Evolutionary conservation across 2,797 vertebrate genomes (phyloP).

Genomic region (Peromyscus melanophrys): DNA sequence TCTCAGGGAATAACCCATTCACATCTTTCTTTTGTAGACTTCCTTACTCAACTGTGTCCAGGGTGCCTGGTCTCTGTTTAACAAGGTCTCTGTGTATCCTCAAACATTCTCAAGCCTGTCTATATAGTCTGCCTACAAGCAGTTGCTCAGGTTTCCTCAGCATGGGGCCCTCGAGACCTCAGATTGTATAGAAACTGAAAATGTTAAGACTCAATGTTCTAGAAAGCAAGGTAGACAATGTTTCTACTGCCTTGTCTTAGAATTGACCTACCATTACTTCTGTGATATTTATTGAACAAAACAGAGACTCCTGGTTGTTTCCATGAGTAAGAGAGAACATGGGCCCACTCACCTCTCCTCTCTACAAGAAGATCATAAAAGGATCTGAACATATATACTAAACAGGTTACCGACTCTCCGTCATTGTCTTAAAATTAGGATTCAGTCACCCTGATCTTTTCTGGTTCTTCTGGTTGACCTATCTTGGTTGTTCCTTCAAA

Average conservation of each 20-base stretch:
- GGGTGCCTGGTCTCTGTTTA: background rate
- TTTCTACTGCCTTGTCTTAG: background rate
- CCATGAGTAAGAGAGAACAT: background rate
- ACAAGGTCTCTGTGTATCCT: too few relatives aligned
- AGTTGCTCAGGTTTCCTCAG: background rate
- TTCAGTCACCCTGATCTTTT: background rate
- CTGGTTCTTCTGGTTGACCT: background rate
- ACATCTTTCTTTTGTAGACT: background rate
- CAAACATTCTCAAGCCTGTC: background rate
- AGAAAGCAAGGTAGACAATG: background rate
- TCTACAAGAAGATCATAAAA: background rate
- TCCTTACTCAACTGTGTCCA: too few relatives aligned
- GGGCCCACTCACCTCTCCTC: too few relatives aligned
- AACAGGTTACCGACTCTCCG: background rate
- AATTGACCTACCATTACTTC: background rate
- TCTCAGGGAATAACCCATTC: too few relatives aligned
- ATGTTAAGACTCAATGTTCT: background rate
- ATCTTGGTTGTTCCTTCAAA: background rate
- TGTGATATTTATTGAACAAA: background rate
- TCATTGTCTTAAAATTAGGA: background rate
- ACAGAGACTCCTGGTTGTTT: background rate
- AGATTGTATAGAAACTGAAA: background rate
- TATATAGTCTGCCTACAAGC: background rate
- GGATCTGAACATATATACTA: background rate
- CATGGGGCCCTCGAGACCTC: background rate